Conservation (phyloP, 2,888 invertebrate genomes). For the Timema podura region DNA sequence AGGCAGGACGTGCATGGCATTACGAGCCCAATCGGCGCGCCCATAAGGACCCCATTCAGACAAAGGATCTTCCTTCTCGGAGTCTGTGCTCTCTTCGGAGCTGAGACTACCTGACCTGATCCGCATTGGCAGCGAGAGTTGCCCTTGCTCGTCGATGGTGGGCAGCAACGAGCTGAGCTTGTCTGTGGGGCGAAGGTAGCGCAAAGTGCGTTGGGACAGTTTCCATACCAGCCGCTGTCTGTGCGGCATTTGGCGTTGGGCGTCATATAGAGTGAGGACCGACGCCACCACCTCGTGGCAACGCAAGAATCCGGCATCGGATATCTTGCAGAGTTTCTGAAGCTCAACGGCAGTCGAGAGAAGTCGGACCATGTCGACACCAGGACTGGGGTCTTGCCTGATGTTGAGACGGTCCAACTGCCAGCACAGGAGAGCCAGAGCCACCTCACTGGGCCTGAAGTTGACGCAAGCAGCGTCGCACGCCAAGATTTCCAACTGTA, state of each 20-base stretch:
- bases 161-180: conserved; percentile 67
- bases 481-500: conserved; percentile 68
- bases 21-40: conserved; percentile 16
- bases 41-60: conserved; percentile 1
- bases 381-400: conserved; percentile 29
- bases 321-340: conserved; percentile 70
- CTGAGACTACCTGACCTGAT: conserved; percentile 55
- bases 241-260: conserved; percentile 61
- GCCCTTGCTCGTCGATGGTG: conserved; percentile 66
- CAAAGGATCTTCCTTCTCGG: not conserved
- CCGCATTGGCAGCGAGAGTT: conserved; percentile 34
- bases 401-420: conserved; percentile 54
- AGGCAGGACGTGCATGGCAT: conserved; percentile 18
- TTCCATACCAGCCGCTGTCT: conserved; percentile 74
- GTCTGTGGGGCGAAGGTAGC: conserved; percentile 69
- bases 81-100: conserved; percentile 47
- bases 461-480: conserved; percentile 73
- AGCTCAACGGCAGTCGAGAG: conserved; percentile 68
- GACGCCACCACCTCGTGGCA: conserved; percentile 60
- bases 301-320: conserved; percentile 58
- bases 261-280: conserved; percentile 68
- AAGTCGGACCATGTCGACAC: conserved; percentile 54
- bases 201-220: conserved; percentile 67
- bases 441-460: conserved; percentile 69
- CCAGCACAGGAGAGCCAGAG: conserved; percentile 69